phyloP scores from a whole-genome alignment of 2,113 vertebrate species.

The Hyperopisus bebe region DNA sequence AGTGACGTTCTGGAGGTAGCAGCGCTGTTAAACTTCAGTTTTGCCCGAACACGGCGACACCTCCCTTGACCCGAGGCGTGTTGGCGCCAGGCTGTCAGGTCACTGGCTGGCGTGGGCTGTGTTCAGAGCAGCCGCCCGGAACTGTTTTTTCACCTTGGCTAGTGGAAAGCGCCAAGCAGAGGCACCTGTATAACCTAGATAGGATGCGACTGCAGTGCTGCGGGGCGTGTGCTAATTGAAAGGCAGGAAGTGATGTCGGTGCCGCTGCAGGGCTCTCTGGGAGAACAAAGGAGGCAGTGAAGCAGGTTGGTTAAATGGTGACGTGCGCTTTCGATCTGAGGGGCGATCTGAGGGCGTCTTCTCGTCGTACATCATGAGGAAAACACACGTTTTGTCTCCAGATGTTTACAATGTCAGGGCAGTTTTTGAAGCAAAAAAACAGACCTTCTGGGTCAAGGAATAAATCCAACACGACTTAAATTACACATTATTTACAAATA shows the following conservation, averaged over 20 bases:
- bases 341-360: not conserved
- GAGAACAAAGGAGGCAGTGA: not conserved
- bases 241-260: not conserved
- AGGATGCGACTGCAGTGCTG: not conserved
- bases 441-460: not conserved
- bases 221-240: slow-evolving; percentile 21
- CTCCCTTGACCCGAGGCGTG: not conserved
- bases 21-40: not conserved
- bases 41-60: not conserved
- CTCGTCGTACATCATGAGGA: not conserved
- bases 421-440: not conserved
- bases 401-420: not conserved
- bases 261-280: not conserved
- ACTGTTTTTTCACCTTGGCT: slow-evolving; percentile 12
- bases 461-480: not conserved
- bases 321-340: not conserved
- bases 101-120: not conserved
- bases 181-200: slow-evolving; percentile 6
- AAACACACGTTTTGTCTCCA: not conserved
- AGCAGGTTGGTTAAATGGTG: not conserved
- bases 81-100: not conserved
- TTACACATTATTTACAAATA: not conserved
- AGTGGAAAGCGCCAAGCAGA: not conserved
- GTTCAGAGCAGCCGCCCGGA: not conserved
- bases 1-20: not conserved